These are phyloP conservation scores for Apoderus coryli DNA, from an alignment of 2,888 invertebrate species.

Conservation along the genomic window DNA sequence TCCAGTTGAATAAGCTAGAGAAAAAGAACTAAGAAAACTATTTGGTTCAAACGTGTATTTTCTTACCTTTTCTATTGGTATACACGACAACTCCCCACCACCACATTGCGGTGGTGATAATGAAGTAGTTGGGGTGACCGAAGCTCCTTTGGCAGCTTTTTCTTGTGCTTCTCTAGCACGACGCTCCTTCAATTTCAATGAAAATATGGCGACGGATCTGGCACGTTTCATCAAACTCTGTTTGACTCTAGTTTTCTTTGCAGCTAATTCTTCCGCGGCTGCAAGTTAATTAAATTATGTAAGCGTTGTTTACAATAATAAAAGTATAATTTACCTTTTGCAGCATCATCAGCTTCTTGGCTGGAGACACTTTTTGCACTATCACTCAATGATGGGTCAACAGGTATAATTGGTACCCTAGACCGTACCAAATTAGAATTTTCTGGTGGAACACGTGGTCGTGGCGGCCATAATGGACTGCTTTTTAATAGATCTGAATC, in stretches of 20 bases:
- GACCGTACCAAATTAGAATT: conserved; percentile 17
- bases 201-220: conserved; percentile 74
- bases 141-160: conserved; percentile 36
- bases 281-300: too few species aligned
- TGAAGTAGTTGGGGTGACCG: conserved; percentile 31
- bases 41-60: not conserved
- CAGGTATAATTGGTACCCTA: conserved; percentile 24
- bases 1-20: conserved; percentile 54
- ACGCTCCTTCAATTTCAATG: conserved; percentile 62
- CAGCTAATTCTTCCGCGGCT: conserved; percentile 44
- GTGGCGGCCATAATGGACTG: conserved; percentile 31
- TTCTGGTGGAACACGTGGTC: conserved; percentile 26
- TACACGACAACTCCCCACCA: conserved; percentile 72
- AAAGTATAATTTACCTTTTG: conserved; percentile 28
- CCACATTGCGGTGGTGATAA: conserved; percentile 43
- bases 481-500: conserved; percentile 41
- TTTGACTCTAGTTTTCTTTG: conserved; percentile 50
- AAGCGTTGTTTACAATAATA: too few species aligned
- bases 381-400: conserved; percentile 38
- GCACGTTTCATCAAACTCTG: conserved; percentile 72
- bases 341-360: conserved; percentile 37
- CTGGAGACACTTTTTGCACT: conserved; percentile 41
- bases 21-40: conserved; percentile 10
- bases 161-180: conserved; percentile 65
- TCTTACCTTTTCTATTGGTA: conserved; percentile 63